A percentile compares a stretch with the other conserved stretches of the same genome.
phyloP scores from a whole-genome alignment of 2,888 invertebrate species.

The Cynaeus angustus region DNA sequence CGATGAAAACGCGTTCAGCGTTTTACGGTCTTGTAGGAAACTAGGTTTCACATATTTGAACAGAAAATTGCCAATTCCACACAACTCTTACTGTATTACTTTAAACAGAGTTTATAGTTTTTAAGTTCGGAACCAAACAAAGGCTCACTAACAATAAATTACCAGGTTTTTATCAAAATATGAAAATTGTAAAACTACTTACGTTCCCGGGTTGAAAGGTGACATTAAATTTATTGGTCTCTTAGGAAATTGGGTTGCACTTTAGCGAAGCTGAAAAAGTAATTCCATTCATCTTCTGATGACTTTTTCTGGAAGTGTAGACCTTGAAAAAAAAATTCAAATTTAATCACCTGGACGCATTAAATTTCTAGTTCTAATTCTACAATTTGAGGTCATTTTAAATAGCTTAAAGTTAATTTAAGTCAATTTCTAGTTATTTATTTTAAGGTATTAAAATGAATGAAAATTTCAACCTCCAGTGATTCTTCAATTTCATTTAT shows the following conservation, averaged over 20 bases:
- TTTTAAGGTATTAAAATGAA: too few relatives aligned
- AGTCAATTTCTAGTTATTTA: too few relatives aligned
- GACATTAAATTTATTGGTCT: slow-evolving; percentile 26
- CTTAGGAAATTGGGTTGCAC: slow-evolving; percentile 31
- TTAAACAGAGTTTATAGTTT: too few relatives aligned
- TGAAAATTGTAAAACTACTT: slow-evolving; percentile 25
- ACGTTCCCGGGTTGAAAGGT: slow-evolving; percentile 18
- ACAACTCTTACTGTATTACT: background rate
- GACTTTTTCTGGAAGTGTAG: background rate
- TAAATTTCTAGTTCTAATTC: too few relatives aligned
- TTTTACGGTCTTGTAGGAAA: slow-evolving; percentile 16
- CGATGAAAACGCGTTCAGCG: slow-evolving; percentile 4
- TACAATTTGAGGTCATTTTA: too few relatives aligned
- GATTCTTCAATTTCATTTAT: background rate
- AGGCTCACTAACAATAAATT: background rate
- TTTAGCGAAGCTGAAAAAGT: slow-evolving; percentile 21
- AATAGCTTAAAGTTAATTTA: too few relatives aligned
- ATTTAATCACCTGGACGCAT: background rate
- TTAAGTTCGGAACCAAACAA: slow-evolving; percentile 21
- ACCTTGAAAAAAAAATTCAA: background rate
- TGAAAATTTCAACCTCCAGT: too few relatives aligned
- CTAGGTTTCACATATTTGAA: slow-evolving; percentile 32
- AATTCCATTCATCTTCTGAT: slow-evolving; percentile 13
- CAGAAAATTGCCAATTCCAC: slow-evolving; percentile 21
- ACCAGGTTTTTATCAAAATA: background rate